Percentiles rank a stretch among this genome's conserved stretches.
Conservation (phyloP, 2,797 vertebrate genomes). For the Anas bahamensis region DNA sequence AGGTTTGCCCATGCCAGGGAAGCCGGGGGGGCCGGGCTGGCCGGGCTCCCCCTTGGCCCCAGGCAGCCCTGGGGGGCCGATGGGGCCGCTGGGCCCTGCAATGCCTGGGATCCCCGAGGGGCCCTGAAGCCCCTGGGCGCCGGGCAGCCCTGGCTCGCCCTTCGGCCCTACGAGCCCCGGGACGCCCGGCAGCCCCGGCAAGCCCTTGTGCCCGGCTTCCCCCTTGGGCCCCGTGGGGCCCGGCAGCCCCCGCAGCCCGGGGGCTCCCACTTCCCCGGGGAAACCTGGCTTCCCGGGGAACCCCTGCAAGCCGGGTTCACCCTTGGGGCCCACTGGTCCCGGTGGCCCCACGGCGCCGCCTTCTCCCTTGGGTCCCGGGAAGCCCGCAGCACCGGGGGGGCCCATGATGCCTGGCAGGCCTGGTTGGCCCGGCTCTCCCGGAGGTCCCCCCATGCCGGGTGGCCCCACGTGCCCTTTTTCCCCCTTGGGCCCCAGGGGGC, state of each 20-base stretch:
- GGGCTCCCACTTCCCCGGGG: conserved; percentile 88
- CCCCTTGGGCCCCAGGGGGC: conserved; percentile 88
- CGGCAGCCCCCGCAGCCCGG: conserved; percentile 88
- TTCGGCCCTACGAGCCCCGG: conserved; percentile 86
- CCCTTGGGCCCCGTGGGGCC: conserved; percentile 92
- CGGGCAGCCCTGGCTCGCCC: conserved; percentile 87
- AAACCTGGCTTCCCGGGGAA: conserved; percentile 90
- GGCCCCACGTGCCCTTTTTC: conserved; percentile 90
- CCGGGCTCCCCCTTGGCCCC: conserved; percentile 92
- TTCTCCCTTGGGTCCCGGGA: conserved; percentile 92
- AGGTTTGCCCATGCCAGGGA: conserved; percentile 89
- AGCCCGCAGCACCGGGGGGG: conserved; percentile 87
- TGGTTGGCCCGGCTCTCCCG: conserved; percentile 87
- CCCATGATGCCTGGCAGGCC: conserved; percentile 91
- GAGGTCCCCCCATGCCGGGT: conserved; percentile 87
- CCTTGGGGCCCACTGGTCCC: conserved; percentile 87
- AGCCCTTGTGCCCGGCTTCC: conserved; percentile 87
- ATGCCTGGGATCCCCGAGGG: conserved; percentile 94
- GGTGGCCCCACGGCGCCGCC: conserved; percentile 83
- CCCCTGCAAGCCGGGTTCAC: conserved; percentile 88
- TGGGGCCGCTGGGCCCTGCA: conserved; percentile 89
- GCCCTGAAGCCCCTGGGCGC: conserved; percentile 89
- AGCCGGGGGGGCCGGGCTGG: conserved; percentile 87
- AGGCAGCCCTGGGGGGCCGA: conserved; percentile 91
- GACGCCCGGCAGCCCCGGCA: conserved; percentile 85